These are phyloP conservation scores for Lithophane semibrunnea DNA, from an alignment of 2,888 invertebrate species.

Conservation along the genomic window DNA sequence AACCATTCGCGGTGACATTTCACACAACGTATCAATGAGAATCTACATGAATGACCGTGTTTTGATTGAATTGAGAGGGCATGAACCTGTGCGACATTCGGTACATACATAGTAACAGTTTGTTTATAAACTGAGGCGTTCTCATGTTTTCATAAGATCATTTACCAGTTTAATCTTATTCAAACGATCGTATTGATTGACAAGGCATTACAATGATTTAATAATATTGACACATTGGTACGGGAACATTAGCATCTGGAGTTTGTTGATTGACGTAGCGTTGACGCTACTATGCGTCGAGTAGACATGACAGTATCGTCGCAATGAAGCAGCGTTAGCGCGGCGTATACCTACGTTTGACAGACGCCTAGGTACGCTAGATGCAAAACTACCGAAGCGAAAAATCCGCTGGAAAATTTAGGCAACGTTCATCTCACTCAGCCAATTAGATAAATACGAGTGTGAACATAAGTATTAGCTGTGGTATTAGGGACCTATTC, in stretches of 20 bases:
- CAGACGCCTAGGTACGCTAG: not conserved
- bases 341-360: too few species aligned
- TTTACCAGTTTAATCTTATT: not conserved
- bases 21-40: not conserved
- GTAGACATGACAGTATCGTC: too few species aligned
- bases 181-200: not conserved
- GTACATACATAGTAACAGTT: not conserved
- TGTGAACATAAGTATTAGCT: not conserved
- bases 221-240: not conserved
- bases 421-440: not conserved
- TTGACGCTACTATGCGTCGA: not conserved
- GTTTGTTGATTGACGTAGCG: not conserved
- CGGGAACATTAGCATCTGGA: not conserved
- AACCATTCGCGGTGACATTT: too few species aligned
- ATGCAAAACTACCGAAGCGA: not conserved
- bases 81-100: not conserved
- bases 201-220: not conserved
- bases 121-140: not conserved
- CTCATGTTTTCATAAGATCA: constrained; percentile 1
- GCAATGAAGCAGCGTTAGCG: not conserved
- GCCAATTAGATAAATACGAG: not conserved
- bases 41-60: not conserved
- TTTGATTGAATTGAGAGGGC: constrained; percentile 2
- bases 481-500: not conserved
- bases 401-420: too few species aligned